Evolutionary conservation across 2,113 vertebrate species (phyloP).

Genomic region (Pomatorhinus ruficollis): DNA sequence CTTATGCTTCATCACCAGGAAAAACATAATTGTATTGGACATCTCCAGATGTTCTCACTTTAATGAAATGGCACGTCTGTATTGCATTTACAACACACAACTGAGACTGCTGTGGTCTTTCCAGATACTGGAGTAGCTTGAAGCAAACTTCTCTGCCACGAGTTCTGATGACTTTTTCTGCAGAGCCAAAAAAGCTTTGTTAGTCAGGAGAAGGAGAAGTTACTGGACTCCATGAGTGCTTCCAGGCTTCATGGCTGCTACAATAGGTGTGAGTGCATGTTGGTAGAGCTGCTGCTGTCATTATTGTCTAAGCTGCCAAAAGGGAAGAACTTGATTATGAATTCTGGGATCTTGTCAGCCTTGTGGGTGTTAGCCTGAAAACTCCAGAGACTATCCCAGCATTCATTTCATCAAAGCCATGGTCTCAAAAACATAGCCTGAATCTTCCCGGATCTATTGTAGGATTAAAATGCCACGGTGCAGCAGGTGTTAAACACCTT

Average conservation of each 20-base stretch:
- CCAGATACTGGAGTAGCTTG: not conserved
- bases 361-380: not conserved
- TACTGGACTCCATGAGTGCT: not conserved
- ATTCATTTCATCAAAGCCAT: not conserved
- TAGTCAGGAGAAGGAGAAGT: not conserved
- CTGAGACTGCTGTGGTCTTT: not conserved
- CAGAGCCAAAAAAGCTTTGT: not conserved
- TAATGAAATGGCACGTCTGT: not conserved
- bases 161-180: not conserved
- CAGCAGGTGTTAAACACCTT: not conserved
- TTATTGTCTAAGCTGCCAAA: not conserved
- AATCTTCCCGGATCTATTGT: not conserved
- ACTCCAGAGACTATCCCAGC: not conserved
- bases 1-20: not conserved
- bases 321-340: not conserved
- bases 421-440: not conserved
- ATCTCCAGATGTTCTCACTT: slow-evolving; percentile 41
- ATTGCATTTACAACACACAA: not conserved
- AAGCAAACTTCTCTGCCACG: not conserved
- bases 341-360: not conserved
- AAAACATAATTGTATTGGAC: not conserved
- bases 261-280: not conserved
- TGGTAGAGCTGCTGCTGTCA: not conserved
- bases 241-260: not conserved
- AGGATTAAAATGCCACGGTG: not conserved